Conservation (phyloP, 2,888 invertebrate genomes). For the Eulithis prunata region DNA sequence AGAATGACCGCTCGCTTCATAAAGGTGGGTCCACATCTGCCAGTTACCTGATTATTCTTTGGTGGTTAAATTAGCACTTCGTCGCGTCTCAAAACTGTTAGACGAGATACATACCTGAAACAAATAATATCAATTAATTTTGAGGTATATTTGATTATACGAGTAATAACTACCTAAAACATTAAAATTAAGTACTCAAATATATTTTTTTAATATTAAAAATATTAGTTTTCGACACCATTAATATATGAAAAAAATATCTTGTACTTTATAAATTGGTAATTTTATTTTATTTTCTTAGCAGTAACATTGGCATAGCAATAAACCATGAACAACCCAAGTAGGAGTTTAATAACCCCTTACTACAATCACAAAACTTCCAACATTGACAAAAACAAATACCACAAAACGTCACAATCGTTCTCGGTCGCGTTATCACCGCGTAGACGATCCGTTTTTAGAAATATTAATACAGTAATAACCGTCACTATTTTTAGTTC, state of each 20-base stretch:
- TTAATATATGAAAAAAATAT: too few relatives aligned
- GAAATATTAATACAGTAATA: slow-evolving; percentile 85
- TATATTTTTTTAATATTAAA: too few relatives aligned
- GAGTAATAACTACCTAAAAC: too few relatives aligned
- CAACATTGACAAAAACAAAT: slow-evolving; percentile 46
- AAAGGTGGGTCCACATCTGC: too few relatives aligned
- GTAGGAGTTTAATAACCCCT: slow-evolving; percentile 7
- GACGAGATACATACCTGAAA: slow-evolving; percentile 36
- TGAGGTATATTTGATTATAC: too few relatives aligned
- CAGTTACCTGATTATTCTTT: too few relatives aligned
- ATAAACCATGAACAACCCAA: not conserved
- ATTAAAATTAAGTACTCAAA: too few relatives aligned
- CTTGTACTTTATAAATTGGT: too few relatives aligned
- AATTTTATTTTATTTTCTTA: too few relatives aligned
- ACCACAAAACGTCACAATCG: slow-evolving; percentile 71
- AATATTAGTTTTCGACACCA: too few relatives aligned
- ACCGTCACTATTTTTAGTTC: slow-evolving; percentile 82
- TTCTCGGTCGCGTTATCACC: slow-evolving; percentile 75
- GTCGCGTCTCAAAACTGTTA: not conserved
- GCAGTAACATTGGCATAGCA: too few relatives aligned
- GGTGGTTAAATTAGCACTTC: not conserved
- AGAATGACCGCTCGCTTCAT: too few relatives aligned
- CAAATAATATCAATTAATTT: slow-evolving; percentile 6
- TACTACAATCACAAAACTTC: slow-evolving; percentile 15
- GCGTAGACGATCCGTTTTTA: slow-evolving; percentile 83